Evolutionary conservation across 1,140 invertebrate species (phyloP), one percentile per base, ranked within the genome.

Genomic region (Lordiphosa mommai): DNA sequence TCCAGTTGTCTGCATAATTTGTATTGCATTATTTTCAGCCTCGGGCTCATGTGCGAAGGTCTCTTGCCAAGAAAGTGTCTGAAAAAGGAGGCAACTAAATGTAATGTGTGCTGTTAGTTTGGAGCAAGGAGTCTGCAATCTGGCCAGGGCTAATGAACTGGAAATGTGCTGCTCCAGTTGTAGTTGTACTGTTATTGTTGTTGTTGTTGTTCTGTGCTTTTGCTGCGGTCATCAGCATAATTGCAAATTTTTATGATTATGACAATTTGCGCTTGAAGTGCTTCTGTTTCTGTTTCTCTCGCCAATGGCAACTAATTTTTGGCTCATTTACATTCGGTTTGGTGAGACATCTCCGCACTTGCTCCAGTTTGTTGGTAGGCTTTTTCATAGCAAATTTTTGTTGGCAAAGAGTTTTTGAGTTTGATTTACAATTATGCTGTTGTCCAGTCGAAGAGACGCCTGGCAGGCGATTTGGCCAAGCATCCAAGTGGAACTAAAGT

Each of bases 1-100:
- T 61, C 64, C 51, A 68, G 41, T 43, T 48, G 60, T 58, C 64
- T 68, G 64, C 64, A 67, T 61, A 67, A 67, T 63, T 67, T 67
- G 47, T 57, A 43, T 43, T 43, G 40, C 40, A 56, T 63, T 47
- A 51, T 63, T 63, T 57, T 51, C 63, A 52, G 60, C 33, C 40
- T 46, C 16, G 27, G 4, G 4, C 6, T 23, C 40, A 43, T 43
- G 20, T 43, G 10, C 20, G 7, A 57, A 47, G 58, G 34, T 23
- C 52, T 23, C 52, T 55, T 66, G 64, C 64, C 64, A 64, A 64
- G 47, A 33, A 37, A 32, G 10, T 44, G 27, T 43, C 30, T 34
- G 40, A 27, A 27, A 27, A 27, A 27, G 23, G 23, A 27, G 23
- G 23, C 23, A 27, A 27, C 40, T 46, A 32, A 59, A 7, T 37